These are phyloP conservation scores for Antechinus stuartii DNA, from an alignment of 2,113 vertebrate species.

Conservation along the genomic window DNA sequence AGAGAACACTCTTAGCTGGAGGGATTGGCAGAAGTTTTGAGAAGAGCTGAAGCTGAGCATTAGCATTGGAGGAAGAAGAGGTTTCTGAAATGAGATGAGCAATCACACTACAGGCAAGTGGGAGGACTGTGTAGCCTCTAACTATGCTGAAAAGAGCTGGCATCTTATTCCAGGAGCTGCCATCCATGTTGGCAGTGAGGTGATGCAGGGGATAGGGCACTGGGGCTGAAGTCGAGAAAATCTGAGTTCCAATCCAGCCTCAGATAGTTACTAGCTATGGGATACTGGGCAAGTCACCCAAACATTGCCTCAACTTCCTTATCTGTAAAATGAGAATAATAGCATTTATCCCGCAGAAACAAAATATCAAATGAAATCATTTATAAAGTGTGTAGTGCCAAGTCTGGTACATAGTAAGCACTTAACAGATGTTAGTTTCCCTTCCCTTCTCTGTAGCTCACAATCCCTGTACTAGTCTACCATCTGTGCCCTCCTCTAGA, in stretches of 20 bases:
- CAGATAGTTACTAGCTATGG: neutral
- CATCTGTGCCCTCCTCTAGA: neutral
- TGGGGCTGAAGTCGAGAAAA: neutral
- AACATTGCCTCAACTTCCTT: neutral
- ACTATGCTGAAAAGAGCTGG: neutral
- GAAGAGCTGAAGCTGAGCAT: neutral
- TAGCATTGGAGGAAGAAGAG: neutral
- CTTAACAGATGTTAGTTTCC: neutral
- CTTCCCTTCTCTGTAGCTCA: neutral
- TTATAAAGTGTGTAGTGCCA: neutral
- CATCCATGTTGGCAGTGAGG: neutral
- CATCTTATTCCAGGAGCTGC: neutral
- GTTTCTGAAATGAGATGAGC: neutral
- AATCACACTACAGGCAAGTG: neutral
- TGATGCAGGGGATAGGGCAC: neutral
- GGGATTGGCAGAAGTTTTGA: neutral
- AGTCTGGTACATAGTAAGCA: neutral
- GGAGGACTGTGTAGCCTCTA: neutral
- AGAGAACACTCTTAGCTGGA: neutral
- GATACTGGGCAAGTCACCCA: neutral
- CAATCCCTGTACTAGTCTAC: neutral
- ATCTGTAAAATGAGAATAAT: neutral
- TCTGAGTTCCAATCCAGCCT: neutral
- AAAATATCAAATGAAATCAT: neutral
- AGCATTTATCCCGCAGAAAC: neutral